These are phyloP conservation scores for Homalodisca vitripennis DNA, from an alignment of 1,140 invertebrate genomes.

Conservation along the genomic window DNA sequence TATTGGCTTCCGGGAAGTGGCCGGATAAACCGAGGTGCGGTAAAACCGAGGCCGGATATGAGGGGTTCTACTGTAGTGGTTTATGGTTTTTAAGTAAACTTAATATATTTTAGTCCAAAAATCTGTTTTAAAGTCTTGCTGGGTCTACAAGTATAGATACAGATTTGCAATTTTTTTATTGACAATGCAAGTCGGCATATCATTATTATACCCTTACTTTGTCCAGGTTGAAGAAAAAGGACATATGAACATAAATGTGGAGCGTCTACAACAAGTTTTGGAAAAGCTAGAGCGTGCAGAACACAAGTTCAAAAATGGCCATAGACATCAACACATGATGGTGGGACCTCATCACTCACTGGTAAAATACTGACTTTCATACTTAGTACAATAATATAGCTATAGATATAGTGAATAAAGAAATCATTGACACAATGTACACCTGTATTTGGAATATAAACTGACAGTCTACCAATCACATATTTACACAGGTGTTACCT, in stretches of 20 bases:
- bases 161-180: not conserved
- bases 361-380: conserved; percentile 10
- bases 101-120: not conserved
- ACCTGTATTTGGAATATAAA: not conserved
- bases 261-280: conserved; percentile 5
- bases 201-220: not conserved
- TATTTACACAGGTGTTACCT: conserved; percentile 1
- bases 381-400: not conserved
- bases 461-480: no score
- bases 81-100: not conserved
- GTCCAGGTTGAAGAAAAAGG: conserved; percentile 20
- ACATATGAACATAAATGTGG: conserved; percentile 15
- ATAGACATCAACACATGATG: conserved; percentile 34
- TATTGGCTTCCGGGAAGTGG: no score
- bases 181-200: not conserved
- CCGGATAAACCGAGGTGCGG: no score
- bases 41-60: no score
- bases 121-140: no score
- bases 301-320: conserved; percentile 2
- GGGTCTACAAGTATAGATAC: no score
- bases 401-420: not conserved
- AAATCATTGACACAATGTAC: not conserved
- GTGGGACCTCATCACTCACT: conserved; percentile 13
- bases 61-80: no score
- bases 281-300: conserved; percentile 9